Percentiles rank a stretch among this genome's conserved stretches.
Conservation (phyloP, 2,113 vertebrate species). For the Perca flavescens region DNA sequence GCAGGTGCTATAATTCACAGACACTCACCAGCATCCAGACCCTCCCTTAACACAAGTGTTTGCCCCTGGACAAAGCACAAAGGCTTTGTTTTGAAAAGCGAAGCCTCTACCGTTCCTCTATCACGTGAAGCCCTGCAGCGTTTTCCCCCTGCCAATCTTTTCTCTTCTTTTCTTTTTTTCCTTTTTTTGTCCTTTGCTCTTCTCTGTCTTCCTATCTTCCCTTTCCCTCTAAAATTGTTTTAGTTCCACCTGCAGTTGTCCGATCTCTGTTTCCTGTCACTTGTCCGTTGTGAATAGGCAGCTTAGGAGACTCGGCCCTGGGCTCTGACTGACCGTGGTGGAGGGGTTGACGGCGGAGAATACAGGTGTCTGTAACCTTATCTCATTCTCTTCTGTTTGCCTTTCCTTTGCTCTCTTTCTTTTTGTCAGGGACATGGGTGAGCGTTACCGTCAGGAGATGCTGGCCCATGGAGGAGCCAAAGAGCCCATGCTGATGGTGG, state of each 20-base stretch:
- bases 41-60: slow-evolving; percentile 33
- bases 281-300: slow-evolving; percentile 40
- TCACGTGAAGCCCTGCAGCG: neutral
- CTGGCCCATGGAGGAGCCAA: slow-evolving; percentile 94
- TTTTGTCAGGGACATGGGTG: slow-evolving; percentile 90
- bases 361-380: slow-evolving; percentile 74
- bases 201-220: slow-evolving; percentile 22
- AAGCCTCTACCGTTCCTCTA: neutral
- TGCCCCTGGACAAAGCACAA: slow-evolving; percentile 38
- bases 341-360: slow-evolving; percentile 8
- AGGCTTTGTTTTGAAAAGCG: slow-evolving; percentile 48
- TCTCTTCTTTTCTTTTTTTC: neutral
- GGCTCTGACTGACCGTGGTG: slow-evolving; percentile 18
- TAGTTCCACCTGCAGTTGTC: slow-evolving; percentile 51
- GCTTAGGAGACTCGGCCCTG: slow-evolving; percentile 36
- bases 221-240: slow-evolving; percentile 35
- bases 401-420: slow-evolving; percentile 33
- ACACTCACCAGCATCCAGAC: slow-evolving; percentile 34
- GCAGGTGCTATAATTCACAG: slow-evolving; percentile 45
- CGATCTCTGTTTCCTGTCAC: slow-evolving; percentile 62
- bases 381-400: slow-evolving; percentile 36
- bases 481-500: slow-evolving; percentile 94
- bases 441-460: slow-evolving; percentile 96
- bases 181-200: neutral
- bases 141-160: neutral